Percentiles rank a stretch among this genome's conserved stretches.
These are phyloP conservation scores for Micromesistius poutassou DNA, from an alignment of 2,797 vertebrate species.

Conservation along the genomic window DNA sequence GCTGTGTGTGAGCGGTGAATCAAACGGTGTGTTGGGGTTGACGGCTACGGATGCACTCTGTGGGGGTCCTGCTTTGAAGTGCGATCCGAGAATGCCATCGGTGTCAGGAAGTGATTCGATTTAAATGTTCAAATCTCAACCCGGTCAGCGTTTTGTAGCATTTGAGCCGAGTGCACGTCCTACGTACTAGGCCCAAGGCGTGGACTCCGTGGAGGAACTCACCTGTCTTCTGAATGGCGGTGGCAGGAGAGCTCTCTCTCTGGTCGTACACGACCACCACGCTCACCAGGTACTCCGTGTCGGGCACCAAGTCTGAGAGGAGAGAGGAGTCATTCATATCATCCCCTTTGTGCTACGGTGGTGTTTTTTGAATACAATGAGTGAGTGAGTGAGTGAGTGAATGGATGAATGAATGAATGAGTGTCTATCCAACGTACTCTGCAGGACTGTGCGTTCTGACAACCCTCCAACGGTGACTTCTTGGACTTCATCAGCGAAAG, in stretches of 20 bases:
- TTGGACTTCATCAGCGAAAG: neutral
- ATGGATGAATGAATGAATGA: no score
- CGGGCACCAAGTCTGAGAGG: constrained; percentile 85
- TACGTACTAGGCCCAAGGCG: no score
- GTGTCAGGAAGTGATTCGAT: no score
- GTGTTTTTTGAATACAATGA: neutral
- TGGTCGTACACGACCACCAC: constrained; percentile 90
- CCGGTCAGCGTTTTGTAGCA: no score
- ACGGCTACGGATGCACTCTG: no score
- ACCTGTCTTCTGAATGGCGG: constrained; percentile 87
- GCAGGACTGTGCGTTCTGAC: neutral
- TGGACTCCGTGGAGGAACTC: constrained; percentile 20
- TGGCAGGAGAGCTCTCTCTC: constrained; percentile 83
- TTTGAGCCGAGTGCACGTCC: no score
- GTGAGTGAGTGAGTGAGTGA: no score
- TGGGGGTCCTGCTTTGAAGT: no score
- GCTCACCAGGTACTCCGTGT: constrained; percentile 88
- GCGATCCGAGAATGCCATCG: no score
- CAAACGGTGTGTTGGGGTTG: no score
- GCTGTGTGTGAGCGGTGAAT: no score
- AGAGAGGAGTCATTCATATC: neutral
- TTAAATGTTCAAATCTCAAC: no score
- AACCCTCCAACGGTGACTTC: neutral
- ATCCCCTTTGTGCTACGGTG: neutral
- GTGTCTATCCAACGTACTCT: neutral